Conservation (phyloP, 2,888 invertebrate species). For the Tribolium freemani region DNA sequence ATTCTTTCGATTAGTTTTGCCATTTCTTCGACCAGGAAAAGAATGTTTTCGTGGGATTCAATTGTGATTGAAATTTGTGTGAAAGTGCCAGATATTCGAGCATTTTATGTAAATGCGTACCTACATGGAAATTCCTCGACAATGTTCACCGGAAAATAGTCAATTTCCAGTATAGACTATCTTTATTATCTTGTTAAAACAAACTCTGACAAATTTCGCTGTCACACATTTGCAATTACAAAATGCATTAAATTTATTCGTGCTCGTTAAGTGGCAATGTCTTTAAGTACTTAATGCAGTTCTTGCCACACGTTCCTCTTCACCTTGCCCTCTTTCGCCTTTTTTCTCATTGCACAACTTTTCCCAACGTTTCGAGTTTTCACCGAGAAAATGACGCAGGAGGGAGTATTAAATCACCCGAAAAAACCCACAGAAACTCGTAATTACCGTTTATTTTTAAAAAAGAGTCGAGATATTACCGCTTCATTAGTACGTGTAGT, state of each 20-base stretch:
- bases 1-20: not conserved
- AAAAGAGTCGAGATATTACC: slow-evolving; percentile 5
- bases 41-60: not conserved
- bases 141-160: not conserved
- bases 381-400: not conserved
- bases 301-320: not conserved
- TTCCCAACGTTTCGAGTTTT: not conserved
- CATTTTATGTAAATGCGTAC: not conserved
- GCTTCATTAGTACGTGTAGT: not conserved
- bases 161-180: not conserved
- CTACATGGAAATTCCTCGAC: not conserved
- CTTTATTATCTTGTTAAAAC: not conserved
- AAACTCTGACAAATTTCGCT: not conserved
- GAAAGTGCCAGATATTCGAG: not conserved
- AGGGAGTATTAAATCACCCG: not conserved
- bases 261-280: not conserved
- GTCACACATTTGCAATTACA: not conserved
- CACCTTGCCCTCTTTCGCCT: not conserved
- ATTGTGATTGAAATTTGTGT: not conserved
- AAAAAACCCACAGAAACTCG: not conserved
- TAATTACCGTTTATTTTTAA: slow-evolving; percentile 18
- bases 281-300: not conserved
- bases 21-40: not conserved
- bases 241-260: not conserved
- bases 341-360: not conserved